Conservation (phyloP, 2,113 vertebrate genomes). For the Rostratula benghalensis region DNA sequence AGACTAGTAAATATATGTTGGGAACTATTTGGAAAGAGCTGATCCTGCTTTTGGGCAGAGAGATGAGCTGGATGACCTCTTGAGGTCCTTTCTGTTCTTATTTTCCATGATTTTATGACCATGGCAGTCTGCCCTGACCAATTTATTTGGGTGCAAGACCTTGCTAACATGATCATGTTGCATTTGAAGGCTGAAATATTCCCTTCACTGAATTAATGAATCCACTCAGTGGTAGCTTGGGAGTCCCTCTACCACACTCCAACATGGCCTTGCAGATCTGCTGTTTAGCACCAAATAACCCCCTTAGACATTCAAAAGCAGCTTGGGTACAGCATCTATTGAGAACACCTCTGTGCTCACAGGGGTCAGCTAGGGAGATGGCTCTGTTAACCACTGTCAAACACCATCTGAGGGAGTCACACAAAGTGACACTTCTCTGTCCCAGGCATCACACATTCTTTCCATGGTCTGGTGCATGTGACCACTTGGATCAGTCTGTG, state of each 20-base stretch:
- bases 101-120: not conserved
- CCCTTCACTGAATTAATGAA: not conserved
- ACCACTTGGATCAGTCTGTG: not conserved
- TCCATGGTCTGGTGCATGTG: constrained; percentile 36
- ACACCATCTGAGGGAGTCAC: not conserved
- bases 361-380: constrained; percentile 19
- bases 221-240: not conserved
- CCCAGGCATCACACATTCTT: constrained; percentile 55
- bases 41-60: not conserved
- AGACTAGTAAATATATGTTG: not conserved
- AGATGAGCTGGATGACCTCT: not conserved
- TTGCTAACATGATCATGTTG: not conserved
- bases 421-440: not conserved
- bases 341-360: not conserved
- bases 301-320: not conserved
- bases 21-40: not conserved
- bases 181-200: not conserved
- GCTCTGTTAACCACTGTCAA: not conserved
- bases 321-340: not conserved
- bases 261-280: not conserved
- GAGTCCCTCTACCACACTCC: not conserved
- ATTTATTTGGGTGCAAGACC: not conserved
- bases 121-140: not conserved
- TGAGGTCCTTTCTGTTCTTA: not conserved
- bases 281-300: not conserved